phyloP scores from a whole-genome alignment of 2,888 invertebrate genomes.

The Loripinus fragilis region DNA sequence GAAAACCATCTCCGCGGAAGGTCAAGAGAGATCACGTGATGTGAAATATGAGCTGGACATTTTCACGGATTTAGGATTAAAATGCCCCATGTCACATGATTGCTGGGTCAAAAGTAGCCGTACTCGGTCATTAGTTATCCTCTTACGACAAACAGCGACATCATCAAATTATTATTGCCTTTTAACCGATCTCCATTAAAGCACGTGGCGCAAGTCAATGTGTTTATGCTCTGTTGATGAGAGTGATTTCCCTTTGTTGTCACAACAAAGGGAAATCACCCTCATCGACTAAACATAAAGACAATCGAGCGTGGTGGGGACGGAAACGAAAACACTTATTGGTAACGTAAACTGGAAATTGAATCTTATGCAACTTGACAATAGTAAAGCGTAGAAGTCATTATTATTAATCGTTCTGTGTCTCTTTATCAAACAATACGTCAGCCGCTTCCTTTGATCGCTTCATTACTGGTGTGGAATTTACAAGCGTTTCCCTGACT shows the following conservation, averaged over 20 bases:
- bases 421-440: slow-evolving; percentile 37
- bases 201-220: slow-evolving; percentile 8
- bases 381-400: slow-evolving; percentile 28
- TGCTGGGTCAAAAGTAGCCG: slow-evolving; percentile 3
- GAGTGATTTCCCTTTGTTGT: slow-evolving; percentile 12
- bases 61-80: neutral
- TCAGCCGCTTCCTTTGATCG: slow-evolving; percentile 30
- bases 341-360: neutral
- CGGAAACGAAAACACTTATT: slow-evolving; percentile 9
- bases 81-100: slow-evolving; percentile 2
- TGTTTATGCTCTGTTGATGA: neutral
- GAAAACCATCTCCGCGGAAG: slow-evolving; percentile 13
- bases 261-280: too few species aligned
- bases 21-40: slow-evolving; percentile 8
- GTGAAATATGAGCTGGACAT: slow-evolving; percentile 16
- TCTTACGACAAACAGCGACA: slow-evolving; percentile 20
- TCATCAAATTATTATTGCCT: slow-evolving; percentile 23
- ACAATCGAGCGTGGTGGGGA: neutral
- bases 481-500: slow-evolving; percentile 32
- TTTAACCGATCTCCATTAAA: slow-evolving; percentile 14
- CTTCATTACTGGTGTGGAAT: slow-evolving; percentile 42
- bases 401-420: slow-evolving; percentile 52
- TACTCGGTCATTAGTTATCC: slow-evolving; percentile 37
- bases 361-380: slow-evolving; percentile 35
- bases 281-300: too few species aligned